Percentiles rank a stretch among this genome's conserved stretches.
Conservation (phyloP, 2,113 vertebrate species). For the Acanthisitta chloris region DNA sequence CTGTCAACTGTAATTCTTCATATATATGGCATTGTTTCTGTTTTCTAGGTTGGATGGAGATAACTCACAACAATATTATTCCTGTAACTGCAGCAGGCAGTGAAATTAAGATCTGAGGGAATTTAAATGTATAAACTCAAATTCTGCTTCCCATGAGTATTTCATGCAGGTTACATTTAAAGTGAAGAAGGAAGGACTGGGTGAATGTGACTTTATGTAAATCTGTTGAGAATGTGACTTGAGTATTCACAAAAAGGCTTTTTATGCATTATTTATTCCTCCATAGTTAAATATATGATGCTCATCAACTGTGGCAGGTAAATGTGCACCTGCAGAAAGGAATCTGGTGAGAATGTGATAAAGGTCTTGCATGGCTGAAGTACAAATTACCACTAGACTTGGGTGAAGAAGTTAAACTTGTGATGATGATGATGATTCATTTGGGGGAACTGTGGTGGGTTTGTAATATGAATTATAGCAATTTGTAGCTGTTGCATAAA, state of each 20-base stretch:
- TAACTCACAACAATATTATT: not conserved
- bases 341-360: not conserved
- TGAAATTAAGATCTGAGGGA: slow-evolving; percentile 19
- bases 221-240: slow-evolving; percentile 3
- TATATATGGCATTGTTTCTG: not conserved
- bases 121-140: not conserved
- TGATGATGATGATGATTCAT: not conserved
- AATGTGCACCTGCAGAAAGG: not conserved
- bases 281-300: not conserved
- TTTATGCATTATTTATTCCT: slow-evolving; percentile 17
- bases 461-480: not conserved
- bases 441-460: not conserved
- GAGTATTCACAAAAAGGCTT: slow-evolving; percentile 7
- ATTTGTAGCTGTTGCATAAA: not conserved
- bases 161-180: not conserved
- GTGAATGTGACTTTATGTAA: slow-evolving; percentile 28
- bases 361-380: not conserved
- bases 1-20: not conserved
- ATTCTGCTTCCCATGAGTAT: slow-evolving; percentile 5
- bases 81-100: not conserved
- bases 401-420: not conserved
- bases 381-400: not conserved
- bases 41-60: not conserved
- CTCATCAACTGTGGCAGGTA: not conserved
- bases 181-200: not conserved